A percentile compares a stretch with the other conserved stretches of the same genome.
Evolutionary conservation across 2,888 invertebrate species (phyloP).

Genomic region (Diarsia brunnea): DNA sequence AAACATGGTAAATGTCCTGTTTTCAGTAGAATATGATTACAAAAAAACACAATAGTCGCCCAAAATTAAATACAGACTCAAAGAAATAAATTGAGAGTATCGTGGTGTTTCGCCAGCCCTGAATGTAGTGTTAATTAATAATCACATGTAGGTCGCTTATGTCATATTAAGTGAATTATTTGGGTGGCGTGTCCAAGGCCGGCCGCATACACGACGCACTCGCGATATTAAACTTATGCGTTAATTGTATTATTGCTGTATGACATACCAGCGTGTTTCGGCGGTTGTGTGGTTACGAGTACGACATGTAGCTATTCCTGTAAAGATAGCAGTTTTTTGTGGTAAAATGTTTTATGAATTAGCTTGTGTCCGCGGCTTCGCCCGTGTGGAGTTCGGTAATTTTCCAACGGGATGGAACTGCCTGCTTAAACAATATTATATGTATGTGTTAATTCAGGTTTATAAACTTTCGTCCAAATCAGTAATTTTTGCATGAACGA

Average conservation of each 20-base stretch:
- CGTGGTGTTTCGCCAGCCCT: conserved; percentile 39
- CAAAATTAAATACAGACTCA: not conserved
- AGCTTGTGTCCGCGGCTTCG: not conserved
- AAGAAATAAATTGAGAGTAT: not conserved
- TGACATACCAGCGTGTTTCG: not conserved
- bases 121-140: conserved; percentile 52
- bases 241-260: conserved; percentile 47
- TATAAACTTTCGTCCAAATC: not conserved
- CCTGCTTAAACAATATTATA: not conserved
- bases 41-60: not conserved
- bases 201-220: conserved; percentile 39
- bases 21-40: not conserved
- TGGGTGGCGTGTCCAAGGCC: conserved; percentile 58
- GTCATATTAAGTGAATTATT: conserved; percentile 61
- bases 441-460: not conserved
- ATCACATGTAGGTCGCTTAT: conserved; percentile 53
- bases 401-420: not conserved
- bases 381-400: not conserved
- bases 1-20: too few relatives aligned
- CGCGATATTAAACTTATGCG: conserved; percentile 45
- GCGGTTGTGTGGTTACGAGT: not conserved
- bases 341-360: not conserved
- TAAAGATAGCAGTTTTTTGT: too few relatives aligned
- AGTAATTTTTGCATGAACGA: not conserved
- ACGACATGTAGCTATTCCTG: not conserved